Evolutionary conservation across 2,113 vertebrate species (phyloP).

Genomic region (Sclerurus mexicanus): DNA sequence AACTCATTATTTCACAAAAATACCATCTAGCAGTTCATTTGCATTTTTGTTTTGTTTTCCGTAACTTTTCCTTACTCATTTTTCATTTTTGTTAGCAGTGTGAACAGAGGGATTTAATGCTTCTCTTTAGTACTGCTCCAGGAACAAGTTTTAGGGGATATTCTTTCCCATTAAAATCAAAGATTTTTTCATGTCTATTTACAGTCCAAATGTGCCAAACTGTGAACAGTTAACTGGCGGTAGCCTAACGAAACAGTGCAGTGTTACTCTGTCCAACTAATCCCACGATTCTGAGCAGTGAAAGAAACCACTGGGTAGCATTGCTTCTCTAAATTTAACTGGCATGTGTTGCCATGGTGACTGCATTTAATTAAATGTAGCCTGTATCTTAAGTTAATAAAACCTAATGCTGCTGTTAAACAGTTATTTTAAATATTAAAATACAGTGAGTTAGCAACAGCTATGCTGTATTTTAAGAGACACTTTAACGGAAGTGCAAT

Average conservation of each 20-base stretch:
- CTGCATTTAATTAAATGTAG: slow-evolving; percentile 82
- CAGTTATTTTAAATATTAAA: slow-evolving; percentile 81
- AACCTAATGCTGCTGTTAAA: slow-evolving; percentile 83
- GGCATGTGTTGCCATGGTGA: slow-evolving; percentile 76
- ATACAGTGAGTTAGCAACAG: slow-evolving; percentile 79
- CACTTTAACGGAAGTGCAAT: slow-evolving; percentile 84
- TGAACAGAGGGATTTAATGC: slow-evolving; percentile 56
- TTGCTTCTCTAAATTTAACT: slow-evolving; percentile 67
- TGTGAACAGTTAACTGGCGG: slow-evolving; percentile 74
- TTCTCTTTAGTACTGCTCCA: slow-evolving; percentile 67
- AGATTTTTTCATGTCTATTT: slow-evolving; percentile 74
- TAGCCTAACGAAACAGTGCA: slow-evolving; percentile 71
- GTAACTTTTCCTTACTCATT: slow-evolving; percentile 18
- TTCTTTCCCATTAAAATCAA: slow-evolving; percentile 68
- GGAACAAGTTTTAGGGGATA: slow-evolving; percentile 52
- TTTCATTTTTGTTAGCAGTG: slow-evolving; percentile 58
- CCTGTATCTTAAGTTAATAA: slow-evolving; percentile 79
- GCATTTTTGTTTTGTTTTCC: slow-evolving; percentile 43
- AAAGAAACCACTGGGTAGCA: slow-evolving; percentile 70
- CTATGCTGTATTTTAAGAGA: slow-evolving; percentile 80
- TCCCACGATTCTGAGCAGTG: slow-evolving; percentile 40
- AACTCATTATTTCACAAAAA: slow-evolving; percentile 48
- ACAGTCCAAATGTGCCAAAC: slow-evolving; percentile 88
- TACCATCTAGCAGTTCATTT: slow-evolving; percentile 46
- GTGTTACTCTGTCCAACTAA: slow-evolving; percentile 78